Conservation (phyloP, 2,113 vertebrate species). For the Galeopterus variegatus region DNA sequence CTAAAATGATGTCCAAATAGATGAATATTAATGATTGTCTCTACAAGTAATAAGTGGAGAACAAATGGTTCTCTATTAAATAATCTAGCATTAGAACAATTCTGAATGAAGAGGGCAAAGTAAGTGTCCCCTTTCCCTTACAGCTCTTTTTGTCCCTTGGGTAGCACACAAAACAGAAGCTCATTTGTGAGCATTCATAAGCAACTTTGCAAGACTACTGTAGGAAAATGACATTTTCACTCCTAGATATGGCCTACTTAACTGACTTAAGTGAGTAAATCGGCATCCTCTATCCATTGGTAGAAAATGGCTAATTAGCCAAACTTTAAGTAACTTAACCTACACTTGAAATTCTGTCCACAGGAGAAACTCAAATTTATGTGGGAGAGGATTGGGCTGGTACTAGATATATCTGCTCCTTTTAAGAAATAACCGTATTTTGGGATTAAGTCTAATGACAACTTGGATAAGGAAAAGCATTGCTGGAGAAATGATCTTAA, state of each 20-base stretch:
- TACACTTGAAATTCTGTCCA: conserved; percentile 56
- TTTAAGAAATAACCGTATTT: background rate
- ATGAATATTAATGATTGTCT: conserved; percentile 14
- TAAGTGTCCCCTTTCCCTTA: background rate
- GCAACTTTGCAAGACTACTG: background rate
- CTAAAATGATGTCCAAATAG: background rate
- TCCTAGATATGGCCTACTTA: background rate
- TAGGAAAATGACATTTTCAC: background rate
- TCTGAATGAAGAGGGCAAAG: background rate
- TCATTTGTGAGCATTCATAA: background rate
- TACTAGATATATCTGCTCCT: background rate
- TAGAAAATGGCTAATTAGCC: conserved; percentile 48
- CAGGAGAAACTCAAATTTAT: background rate
- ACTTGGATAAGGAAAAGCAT: background rate
- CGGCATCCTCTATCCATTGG: background rate
- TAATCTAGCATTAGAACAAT: background rate
- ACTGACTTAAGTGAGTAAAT: conserved; percentile 3
- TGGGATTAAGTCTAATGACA: background rate
- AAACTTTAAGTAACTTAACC: conserved; percentile 57
- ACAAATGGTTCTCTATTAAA: background rate
- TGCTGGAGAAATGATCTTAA: conserved; percentile 9
- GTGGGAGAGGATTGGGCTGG: background rate
- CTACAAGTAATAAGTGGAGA: background rate
- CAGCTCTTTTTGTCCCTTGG: background rate
- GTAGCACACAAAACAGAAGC: background rate